Percentiles rank a stretch among this genome's conserved stretches.
Conservation (phyloP, 2,888 invertebrate genomes). For the Azorinus chamasolen region DNA sequence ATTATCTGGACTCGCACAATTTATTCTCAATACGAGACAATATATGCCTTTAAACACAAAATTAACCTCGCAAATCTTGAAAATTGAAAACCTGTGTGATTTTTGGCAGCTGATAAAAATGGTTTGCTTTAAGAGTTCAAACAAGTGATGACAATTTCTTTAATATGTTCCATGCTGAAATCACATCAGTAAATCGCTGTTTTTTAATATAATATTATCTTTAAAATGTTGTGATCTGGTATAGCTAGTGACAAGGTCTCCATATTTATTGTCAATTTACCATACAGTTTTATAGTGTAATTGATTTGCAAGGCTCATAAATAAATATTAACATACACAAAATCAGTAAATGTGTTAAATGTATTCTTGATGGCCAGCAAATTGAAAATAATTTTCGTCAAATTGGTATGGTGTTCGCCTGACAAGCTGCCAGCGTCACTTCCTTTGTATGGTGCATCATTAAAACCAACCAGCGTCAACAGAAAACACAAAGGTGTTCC, state of each 20-base stretch:
- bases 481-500: too few species aligned
- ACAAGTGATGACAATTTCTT: too few species aligned
- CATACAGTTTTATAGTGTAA: conserved; percentile 47
- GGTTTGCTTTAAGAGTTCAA: conserved; percentile 24
- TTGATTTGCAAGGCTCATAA: conserved; percentile 57
- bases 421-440: too few species aligned
- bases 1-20: conserved; percentile 54
- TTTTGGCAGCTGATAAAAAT: conserved; percentile 55
- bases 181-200: conserved; percentile 25
- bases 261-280: conserved; percentile 63
- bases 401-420: too few species aligned
- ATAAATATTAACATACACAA: conserved; percentile 57
- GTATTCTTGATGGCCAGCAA: conserved; percentile 22
- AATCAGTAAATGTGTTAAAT: conserved; percentile 58
- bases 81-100: conserved; percentile 62
- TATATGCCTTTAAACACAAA: conserved; percentile 61
- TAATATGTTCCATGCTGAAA: too few species aligned
- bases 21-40: conserved; percentile 47
- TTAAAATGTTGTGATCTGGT: conserved; percentile 44
- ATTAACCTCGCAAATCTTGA: conserved; percentile 57
- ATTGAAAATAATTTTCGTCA: too few species aligned
- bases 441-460: too few species aligned
- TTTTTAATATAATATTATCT: conserved; percentile 42
- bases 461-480: too few species aligned
- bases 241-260: conserved; percentile 30